Percentiles rank a stretch among this genome's conserved stretches.
phyloP scores from a whole-genome alignment of 2,797 vertebrate species.

The Danio jaintianensis region DNA sequence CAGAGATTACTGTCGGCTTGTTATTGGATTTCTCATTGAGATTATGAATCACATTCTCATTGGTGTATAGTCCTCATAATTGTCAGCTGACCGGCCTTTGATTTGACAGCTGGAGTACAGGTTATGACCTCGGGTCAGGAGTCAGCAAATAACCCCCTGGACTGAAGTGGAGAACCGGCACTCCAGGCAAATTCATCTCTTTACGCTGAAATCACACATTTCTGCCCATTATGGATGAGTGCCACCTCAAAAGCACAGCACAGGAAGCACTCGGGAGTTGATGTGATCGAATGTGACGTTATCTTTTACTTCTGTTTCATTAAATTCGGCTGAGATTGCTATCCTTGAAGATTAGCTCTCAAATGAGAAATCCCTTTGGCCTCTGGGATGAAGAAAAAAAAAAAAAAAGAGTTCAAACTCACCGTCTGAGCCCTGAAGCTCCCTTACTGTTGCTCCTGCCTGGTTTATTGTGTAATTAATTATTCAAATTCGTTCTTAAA shows the following conservation, averaged over 20 bases:
- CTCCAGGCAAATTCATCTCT: constrained; percentile 67
- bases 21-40: constrained; percentile 34
- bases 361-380: constrained; percentile 77
- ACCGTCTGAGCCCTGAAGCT: constrained; percentile 45
- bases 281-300: constrained; percentile 79
- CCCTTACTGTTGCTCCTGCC: constrained; percentile 69
- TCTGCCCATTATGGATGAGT: constrained; percentile 77
- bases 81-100: constrained; percentile 62
- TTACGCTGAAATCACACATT: constrained; percentile 73
- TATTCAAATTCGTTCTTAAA: constrained; percentile 82
- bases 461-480: constrained; percentile 79
- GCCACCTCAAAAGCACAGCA: constrained; percentile 76
- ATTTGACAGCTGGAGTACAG: constrained; percentile 63
- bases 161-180: constrained; percentile 66
- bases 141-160: constrained; percentile 74
- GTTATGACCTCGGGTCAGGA: constrained; percentile 64
- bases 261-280: constrained; percentile 71
- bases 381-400: constrained; percentile 54
- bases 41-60: constrained; percentile 23
- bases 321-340: constrained; percentile 81
- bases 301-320: constrained; percentile 84
- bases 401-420: constrained; percentile 60
- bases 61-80: constrained; percentile 29
- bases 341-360: constrained; percentile 74
- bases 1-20: not conserved